A percentile compares a stretch with the other conserved stretches of the same genome.
phyloP scores from a whole-genome alignment of 2,113 vertebrate genomes.

The Cynoglossus semilaevis region DNA sequence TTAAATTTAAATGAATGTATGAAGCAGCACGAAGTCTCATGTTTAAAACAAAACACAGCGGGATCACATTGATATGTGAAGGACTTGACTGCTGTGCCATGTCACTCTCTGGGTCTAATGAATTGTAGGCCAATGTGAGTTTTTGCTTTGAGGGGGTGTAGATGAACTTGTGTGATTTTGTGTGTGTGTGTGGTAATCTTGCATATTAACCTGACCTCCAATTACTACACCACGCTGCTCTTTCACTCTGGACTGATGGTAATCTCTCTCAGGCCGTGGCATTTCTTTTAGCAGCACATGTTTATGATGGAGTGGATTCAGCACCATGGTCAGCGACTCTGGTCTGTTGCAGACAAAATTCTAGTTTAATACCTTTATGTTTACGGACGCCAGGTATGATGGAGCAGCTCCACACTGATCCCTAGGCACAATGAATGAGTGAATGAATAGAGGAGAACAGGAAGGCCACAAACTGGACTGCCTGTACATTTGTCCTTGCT shows the following conservation, averaged over 20 bases:
- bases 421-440: conserved; percentile 2
- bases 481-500: too few relatives aligned
- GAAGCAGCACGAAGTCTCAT: conserved; percentile 4
- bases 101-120: background rate
- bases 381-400: background rate
- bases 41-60: conserved; percentile 32
- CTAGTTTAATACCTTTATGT: background rate
- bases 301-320: conserved; percentile 24
- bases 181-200: too few relatives aligned
- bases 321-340: conserved; percentile 20
- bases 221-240: background rate
- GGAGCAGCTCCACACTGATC: background rate
- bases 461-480: too few relatives aligned
- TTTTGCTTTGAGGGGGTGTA: too few relatives aligned
- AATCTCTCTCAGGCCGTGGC: conserved; percentile 10
- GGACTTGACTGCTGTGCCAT: conserved; percentile 1
- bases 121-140: too few relatives aligned
- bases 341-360: background rate
- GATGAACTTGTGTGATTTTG: too few relatives aligned
- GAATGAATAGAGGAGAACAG: background rate
- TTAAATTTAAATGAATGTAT: conserved; percentile 41
- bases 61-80: background rate
- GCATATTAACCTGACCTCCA: too few relatives aligned
- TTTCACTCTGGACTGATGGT: conserved; percentile 7
- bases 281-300: conserved; percentile 33